A percentile compares a stretch with the other conserved stretches of the same genome.
phyloP scores from a whole-genome alignment of 2,888 invertebrate genomes.

The Xestia rhomboidea region DNA sequence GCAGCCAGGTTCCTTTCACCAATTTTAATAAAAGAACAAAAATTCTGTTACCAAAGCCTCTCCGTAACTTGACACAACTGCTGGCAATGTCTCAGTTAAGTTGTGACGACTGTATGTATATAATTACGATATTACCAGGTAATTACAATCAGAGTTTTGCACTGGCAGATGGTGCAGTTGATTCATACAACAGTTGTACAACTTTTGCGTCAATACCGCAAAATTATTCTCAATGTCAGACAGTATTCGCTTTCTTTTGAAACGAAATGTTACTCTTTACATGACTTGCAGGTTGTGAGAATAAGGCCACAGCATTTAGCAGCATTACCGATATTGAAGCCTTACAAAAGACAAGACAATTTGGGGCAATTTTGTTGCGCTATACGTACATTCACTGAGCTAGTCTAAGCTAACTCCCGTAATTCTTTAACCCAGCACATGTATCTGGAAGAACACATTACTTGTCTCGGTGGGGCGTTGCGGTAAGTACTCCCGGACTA shows the following conservation, averaged over 20 bases:
- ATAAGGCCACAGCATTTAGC: neutral
- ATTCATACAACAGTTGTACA: slow-evolving; percentile 70
- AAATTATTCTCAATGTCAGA: slow-evolving; percentile 49
- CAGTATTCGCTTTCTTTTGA: slow-evolving; percentile 21
- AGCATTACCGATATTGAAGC: neutral
- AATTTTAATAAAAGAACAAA: slow-evolving; percentile 25
- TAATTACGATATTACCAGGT: slow-evolving; percentile 56
- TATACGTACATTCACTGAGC: neutral
- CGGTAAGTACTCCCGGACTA: slow-evolving; percentile 67
- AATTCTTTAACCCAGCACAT: slow-evolving; percentile 6
- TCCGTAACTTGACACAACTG: slow-evolving; percentile 21
- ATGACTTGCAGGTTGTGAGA: neutral
- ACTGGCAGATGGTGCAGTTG: slow-evolving; percentile 74
- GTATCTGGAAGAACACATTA: slow-evolving; percentile 34
- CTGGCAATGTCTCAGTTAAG: slow-evolving; percentile 34
- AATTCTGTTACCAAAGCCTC: neutral
- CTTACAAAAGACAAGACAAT: slow-evolving; percentile 2
- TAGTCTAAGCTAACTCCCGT: neutral
- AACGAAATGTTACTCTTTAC: slow-evolving; percentile 11
- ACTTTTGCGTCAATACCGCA: slow-evolving; percentile 67
- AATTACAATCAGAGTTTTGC: slow-evolving; percentile 66
- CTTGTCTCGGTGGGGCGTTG: slow-evolving; percentile 50
- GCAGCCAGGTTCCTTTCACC: neutral
- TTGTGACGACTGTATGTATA: slow-evolving; percentile 23
- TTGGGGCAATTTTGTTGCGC: neutral